Evolutionary conservation across 2,113 vertebrate genomes (phyloP).

Genomic region (Ardeotis arabs): DNA sequence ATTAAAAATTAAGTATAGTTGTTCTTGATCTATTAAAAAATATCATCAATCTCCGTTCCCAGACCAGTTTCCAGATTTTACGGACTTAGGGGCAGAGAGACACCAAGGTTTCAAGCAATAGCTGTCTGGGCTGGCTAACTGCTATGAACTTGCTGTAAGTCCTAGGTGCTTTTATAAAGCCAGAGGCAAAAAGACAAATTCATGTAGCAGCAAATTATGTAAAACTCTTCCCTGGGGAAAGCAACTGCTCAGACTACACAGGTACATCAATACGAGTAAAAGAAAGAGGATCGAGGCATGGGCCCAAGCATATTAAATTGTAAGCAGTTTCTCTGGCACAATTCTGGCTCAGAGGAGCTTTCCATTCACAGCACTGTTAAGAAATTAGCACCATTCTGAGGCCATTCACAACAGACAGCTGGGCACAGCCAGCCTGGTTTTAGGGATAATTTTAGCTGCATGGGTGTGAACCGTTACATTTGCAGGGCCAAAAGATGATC

Average conservation of each 20-base stretch:
- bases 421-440: neutral
- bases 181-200: neutral
- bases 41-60: neutral
- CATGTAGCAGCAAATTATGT: neutral
- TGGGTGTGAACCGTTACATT: neutral
- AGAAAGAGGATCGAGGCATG: neutral
- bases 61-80: constrained; percentile 2
- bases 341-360: neutral
- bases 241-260: neutral
- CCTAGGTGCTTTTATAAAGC: neutral
- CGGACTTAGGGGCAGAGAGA: constrained; percentile 3
- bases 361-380: neutral
- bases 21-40: constrained; percentile 38
- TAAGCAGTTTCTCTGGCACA: neutral
- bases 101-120: neutral
- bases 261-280: neutral
- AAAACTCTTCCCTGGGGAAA: neutral
- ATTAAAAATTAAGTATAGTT: constrained; percentile 64
- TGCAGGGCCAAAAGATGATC: neutral
- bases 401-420: neutral
- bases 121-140: neutral
- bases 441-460: neutral
- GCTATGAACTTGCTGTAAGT: neutral
- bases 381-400: neutral
- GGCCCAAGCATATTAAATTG: neutral